Conservation (phyloP, 2,888 invertebrate genomes). For the Lottia scabra region DNA sequence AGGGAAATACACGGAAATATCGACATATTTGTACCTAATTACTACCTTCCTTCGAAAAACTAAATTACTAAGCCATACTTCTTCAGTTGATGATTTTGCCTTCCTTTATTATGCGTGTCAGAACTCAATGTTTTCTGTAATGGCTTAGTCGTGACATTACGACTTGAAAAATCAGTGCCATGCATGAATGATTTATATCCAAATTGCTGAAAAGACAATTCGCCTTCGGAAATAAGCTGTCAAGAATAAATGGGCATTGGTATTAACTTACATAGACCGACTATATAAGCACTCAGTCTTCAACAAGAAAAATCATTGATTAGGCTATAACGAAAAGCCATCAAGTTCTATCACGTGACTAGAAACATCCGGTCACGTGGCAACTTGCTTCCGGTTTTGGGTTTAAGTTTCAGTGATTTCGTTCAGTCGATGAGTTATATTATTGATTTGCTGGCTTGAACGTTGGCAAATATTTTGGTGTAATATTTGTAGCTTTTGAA, state of each 20-base stretch:
- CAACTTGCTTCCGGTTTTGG: constrained; percentile 25
- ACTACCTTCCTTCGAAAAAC: background rate
- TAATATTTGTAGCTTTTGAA: constrained; percentile 17
- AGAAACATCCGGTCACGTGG: constrained; percentile 25
- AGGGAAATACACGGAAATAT: background rate
- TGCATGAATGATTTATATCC: constrained; percentile 19
- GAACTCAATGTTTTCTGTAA: background rate
- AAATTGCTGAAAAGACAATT: constrained; percentile 13
- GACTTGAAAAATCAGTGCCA: constrained; percentile 16
- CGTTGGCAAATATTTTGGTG: constrained; percentile 36
- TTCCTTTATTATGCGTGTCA: background rate
- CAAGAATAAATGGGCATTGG: constrained; percentile 25
- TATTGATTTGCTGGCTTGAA: constrained; percentile 28
- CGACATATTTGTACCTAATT: background rate
- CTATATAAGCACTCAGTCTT: constrained; percentile 23
- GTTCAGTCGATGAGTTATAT: constrained; percentile 20
- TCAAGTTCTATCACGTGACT: constrained; percentile 20
- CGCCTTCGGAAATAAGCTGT: constrained; percentile 31
- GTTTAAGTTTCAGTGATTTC: constrained; percentile 31
- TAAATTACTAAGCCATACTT: background rate
- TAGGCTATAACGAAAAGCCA: constrained; percentile 30
- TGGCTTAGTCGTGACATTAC: background rate
- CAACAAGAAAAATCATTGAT: constrained; percentile 19
- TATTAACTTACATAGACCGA: constrained; percentile 26
- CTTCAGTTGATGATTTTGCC: background rate